Base-by-base conservation (phyloP, 2,113 vertebrate genomes). In the Heterotilapia buettikoferi region DNA sequence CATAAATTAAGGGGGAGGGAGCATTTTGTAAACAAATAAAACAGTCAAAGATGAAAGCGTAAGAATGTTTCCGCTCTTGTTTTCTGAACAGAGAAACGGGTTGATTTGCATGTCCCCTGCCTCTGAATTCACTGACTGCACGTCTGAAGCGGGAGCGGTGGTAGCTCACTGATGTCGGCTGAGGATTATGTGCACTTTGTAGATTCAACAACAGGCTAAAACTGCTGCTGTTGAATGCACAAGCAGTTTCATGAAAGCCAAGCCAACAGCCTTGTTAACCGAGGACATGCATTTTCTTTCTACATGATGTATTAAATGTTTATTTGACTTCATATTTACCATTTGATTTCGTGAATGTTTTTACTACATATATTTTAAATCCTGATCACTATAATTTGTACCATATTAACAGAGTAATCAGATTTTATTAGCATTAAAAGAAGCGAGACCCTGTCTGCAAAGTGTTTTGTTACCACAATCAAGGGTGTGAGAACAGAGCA, bases 1-100 rank as follows among this genome's bases (percentile, higher is more conserved):
- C 87, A 86, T 78, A 88, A 94, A 95, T 94, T 85, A 93, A 91
- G 73, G 86, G 80, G 71, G 84, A 68, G 57, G 87, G 63, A 87
- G 88, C 82, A 7, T 78, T 84, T 92, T 86, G 88, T 90, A 90
- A 88, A 92, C 66, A 80, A 90, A 89, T 57, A 68, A 71, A 92
- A 90, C 40, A 79, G 84, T 52, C 31, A 40, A 33, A 86, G 86
- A 87, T 89, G 90, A 92, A 92, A 91, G 82, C 71, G 9, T 12
- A 12, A 24, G 80, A 85, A 71, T 68, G 88, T 38, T 87, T 86
- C 79, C 80, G 82, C 68, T 50, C 56, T 87, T 89, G 68, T 92
- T 89, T 91, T 54, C 21, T 63, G 16, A 82, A 26, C n/a, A 7
- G 63, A 40, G 80, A 66, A 31, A 53, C 14, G 19, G 19, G 56